Conservation (phyloP, 2,113 vertebrate species). For the Typhlomys cinereus region DNA sequence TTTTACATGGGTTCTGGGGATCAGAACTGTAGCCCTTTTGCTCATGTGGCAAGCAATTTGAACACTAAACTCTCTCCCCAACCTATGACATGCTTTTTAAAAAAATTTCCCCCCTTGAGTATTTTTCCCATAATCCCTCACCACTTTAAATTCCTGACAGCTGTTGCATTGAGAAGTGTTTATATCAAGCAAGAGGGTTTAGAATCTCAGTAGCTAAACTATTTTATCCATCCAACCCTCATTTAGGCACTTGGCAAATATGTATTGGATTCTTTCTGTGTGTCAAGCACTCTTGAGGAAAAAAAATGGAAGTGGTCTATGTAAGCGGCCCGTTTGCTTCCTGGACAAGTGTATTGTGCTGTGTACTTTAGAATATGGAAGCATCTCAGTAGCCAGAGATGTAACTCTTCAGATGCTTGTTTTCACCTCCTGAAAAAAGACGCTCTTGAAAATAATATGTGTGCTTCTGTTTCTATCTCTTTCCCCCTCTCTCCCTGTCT, state of each 20-base stretch:
- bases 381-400: neutral
- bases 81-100: no score
- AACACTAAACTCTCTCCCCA: no score
- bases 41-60: no score
- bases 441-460: neutral
- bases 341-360: rapidly evolving
- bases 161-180: neutral
- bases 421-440: neutral
- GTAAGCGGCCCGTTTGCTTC: neutral
- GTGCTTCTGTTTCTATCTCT: no score
- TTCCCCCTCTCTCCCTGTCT: no score
- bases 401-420: neutral
- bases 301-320: neutral
- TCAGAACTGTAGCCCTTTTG: no score
- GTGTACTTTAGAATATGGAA: neutral
- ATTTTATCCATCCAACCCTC: neutral
- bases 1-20: no score
- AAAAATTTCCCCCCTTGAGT: no score
- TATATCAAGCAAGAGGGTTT: neutral
- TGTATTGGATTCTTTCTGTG: neutral
- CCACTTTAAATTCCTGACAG: conserved; percentile 4
- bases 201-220: neutral
- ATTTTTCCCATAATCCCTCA: no score
- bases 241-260: neutral
- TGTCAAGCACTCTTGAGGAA: neutral